These are phyloP conservation scores for Sesamia inferens DNA, from an alignment of 2,888 invertebrate species.

Conservation along the genomic window DNA sequence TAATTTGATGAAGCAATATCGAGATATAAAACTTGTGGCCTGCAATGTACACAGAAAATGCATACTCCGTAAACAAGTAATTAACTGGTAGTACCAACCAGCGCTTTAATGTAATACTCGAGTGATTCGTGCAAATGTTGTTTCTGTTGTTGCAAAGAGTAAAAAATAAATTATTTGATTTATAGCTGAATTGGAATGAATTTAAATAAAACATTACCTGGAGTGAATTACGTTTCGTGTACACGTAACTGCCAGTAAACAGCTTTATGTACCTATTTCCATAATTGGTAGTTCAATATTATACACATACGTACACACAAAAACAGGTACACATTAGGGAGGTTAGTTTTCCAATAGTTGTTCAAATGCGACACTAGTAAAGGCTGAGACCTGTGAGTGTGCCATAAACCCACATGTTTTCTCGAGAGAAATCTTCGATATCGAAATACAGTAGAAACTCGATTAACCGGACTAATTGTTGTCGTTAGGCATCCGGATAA, in stretches of 20 bases:
- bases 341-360: constrained; percentile 18
- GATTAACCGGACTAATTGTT: no score
- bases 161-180: constrained; percentile 12
- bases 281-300: constrained; percentile 37
- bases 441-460: no score
- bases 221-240: constrained; percentile 18
- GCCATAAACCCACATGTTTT: constrained; percentile 56
- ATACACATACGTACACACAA: not conserved
- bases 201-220: constrained; percentile 27
- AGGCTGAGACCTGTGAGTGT: constrained; percentile 28
- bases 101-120: constrained; percentile 26
- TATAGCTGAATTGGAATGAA: constrained; percentile 10
- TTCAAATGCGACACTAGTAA: constrained; percentile 29
- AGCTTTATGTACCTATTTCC: constrained; percentile 30
- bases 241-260: constrained; percentile 28
- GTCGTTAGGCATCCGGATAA: no score
- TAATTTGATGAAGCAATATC: constrained; percentile 53
- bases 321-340: constrained; percentile 5
- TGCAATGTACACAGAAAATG: constrained; percentile 37
- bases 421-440: constrained; percentile 73
- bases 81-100: constrained; percentile 20
- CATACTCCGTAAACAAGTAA: constrained; percentile 23
- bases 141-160: constrained; percentile 30
- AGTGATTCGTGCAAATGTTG: constrained; percentile 39
- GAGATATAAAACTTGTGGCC: constrained; percentile 30